Evolutionary conservation across 2,113 vertebrate genomes (phyloP), one percentile per base, ranked within the genome.

Genomic region (Nematolebias whitei): DNA sequence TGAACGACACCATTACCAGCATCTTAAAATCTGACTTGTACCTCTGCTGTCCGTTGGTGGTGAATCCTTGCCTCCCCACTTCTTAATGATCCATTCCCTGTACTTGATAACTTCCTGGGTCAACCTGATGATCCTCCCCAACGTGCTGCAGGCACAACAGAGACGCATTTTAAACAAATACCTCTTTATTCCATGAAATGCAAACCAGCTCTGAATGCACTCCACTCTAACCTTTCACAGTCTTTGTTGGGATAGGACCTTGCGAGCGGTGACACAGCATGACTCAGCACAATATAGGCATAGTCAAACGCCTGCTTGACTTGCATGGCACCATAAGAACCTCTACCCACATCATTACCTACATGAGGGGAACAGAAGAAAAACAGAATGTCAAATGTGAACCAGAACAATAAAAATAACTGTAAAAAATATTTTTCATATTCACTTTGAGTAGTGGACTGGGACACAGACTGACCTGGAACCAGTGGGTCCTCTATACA

Each of bases 271-370:
- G 95, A 96, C 24, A 99, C 98, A 0, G 98, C 98, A 3, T 98
- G 98, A 85, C 95, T 95, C 83, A 98, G 88, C 63, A 99, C 94
- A 48, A 95, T 96, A 59, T 98, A 99, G 67, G 97, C 98, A 24
- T 98, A 99, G 85, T 99, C 97, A 77, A 99, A 97, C 84, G 96
- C 96, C 86, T 98, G 95, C 76, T 98, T 98, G 83, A 99, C 96
- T 66, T 98, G 96, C 95, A 99, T 96, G 91, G 96, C 96, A 66
- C 97, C 98, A 4, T 99, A 99, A 1, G 97, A 99, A 68, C 97
- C 98, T 77, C 96, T 92, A 52, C 98, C 98, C 38, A 99, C 97
- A 49, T 99, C 98, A 58, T 98, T 98, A 66, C 96, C 97, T 99
- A 72, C 9, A 24, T 1, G 16, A 35, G 15, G 32, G 2, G 43